phyloP scores from a whole-genome alignment of 1,140 invertebrate genomes.

The Macrobrachium rosenbergii region DNA sequence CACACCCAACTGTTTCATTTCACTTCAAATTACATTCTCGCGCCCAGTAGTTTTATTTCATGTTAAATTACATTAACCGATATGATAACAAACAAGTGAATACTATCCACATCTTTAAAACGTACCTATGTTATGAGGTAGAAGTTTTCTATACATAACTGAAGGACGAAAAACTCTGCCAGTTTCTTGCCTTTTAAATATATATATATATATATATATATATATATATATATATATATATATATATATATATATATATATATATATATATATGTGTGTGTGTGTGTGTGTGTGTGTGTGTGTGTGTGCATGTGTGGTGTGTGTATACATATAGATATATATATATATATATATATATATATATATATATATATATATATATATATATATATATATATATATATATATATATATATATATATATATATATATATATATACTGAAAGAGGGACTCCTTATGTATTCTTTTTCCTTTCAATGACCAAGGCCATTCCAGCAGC shows the following conservation, averaged over 20 bases:
- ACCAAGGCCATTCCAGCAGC: too few relatives aligned
- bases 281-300: background rate
- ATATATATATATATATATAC: conserved; percentile 11
- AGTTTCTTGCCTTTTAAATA: background rate
- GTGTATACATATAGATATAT: background rate
- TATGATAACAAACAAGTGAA: too few relatives aligned
- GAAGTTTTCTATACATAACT: too few relatives aligned
- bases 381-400: conserved; percentile 3
- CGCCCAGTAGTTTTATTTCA: too few relatives aligned
- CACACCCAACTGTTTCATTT: too few relatives aligned
- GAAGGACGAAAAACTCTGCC: too few relatives aligned
- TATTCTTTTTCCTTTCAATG: background rate
- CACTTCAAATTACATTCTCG: too few relatives aligned
- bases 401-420: background rate
- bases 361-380: conserved; percentile 18
- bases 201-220: background rate
- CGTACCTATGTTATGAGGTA: too few relatives aligned
- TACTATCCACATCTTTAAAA: too few relatives aligned
- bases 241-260: conserved; percentile 4
- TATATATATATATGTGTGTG: background rate
- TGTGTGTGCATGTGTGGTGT: too few relatives aligned
- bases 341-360: conserved; percentile 19
- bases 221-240: conserved; percentile 14
- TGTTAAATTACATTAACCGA: too few relatives aligned
- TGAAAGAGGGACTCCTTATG: too few relatives aligned